phyloP scores from a whole-genome alignment of 2,888 invertebrate species.

The Notodonta ziczac region DNA sequence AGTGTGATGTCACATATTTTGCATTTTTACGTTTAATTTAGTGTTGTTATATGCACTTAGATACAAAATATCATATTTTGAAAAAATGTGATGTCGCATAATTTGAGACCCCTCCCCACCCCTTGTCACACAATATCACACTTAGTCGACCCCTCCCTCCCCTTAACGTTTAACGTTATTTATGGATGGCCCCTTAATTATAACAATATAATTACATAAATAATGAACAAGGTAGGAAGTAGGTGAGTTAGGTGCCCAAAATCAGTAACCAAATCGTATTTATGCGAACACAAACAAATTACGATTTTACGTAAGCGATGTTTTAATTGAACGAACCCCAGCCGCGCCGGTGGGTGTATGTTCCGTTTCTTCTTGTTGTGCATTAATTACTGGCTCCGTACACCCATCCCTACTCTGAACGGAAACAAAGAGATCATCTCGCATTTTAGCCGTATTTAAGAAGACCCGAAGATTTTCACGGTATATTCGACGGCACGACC shows the following conservation, averaged over 20 bases:
- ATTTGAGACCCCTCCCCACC: no score
- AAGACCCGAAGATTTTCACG: constrained; percentile 39
- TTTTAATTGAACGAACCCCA: constrained; percentile 67
- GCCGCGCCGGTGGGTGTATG: constrained; percentile 57
- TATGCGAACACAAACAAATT: constrained; percentile 41
- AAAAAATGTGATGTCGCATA: no score
- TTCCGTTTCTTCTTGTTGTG: constrained; percentile 70
- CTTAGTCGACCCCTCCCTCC: no score
- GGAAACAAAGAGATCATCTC: constrained; percentile 54
- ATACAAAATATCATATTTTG: no score
- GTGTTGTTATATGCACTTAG: no score
- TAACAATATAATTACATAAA: no score
- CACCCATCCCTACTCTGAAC: constrained; percentile 60
- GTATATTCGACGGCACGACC: constrained; percentile 17
- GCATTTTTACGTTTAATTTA: no score
- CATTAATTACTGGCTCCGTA: constrained; percentile 66
- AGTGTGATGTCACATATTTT: no score
- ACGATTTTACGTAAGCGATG: constrained; percentile 55
- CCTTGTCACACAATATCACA: no score
- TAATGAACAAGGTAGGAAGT: no score
- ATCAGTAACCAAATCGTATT: constrained; percentile 16
- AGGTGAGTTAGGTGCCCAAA: neutral
- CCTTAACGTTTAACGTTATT: no score
- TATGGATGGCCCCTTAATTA: no score
- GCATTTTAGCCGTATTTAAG: constrained; percentile 50